Percentiles rank a stretch among this genome's conserved stretches.
These are phyloP conservation scores for Drosophila virilis DNA, from an alignment of 1,140 invertebrate genomes.

Conservation along the genomic window DNA sequence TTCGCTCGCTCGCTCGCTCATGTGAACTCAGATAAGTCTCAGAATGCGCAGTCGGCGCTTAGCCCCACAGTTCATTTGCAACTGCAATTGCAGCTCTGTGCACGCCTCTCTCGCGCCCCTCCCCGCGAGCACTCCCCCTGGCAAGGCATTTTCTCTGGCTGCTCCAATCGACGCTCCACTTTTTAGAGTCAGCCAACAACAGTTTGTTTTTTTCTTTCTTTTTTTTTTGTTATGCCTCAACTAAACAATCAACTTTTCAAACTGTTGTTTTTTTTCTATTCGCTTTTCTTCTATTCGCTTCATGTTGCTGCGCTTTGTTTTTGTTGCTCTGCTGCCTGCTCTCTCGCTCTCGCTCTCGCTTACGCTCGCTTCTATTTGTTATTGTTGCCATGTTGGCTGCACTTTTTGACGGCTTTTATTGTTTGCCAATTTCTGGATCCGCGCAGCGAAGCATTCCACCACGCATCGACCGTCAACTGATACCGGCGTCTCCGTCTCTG, in stretches of 20 bases:
- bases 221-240: constrained; percentile 76
- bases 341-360: constrained; percentile 27
- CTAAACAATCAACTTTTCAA: constrained; percentile 83
- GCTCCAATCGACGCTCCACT: constrained; percentile 75
- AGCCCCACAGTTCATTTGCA: constrained; percentile 38
- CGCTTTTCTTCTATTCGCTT: constrained; percentile 43
- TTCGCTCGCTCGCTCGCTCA: constrained; percentile 8
- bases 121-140: not conserved
- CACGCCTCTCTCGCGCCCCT: constrained; percentile 7
- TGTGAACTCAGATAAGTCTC: constrained; percentile 50
- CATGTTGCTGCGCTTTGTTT: constrained; percentile 25
- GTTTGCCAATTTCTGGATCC: constrained; percentile 80
- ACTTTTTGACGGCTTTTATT: constrained; percentile 83
- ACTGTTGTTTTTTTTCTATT: constrained; percentile 66
- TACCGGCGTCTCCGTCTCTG: constrained; percentile 22
- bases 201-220: constrained; percentile 69
- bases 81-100: constrained; percentile 30
- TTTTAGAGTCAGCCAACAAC: constrained; percentile 63
- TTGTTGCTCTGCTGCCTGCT: constrained; percentile 12
- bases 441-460: constrained; percentile 73
- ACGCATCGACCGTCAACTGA: constrained; percentile 66
- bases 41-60: constrained; percentile 45
- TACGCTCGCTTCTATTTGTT: constrained; percentile 60
- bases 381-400: constrained; percentile 55
- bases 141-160: not conserved